Evolutionary conservation across 35 echinoderm and acorn worm genomes (phyloP).

Genomic region (Stichopus chloronotus): DNA sequence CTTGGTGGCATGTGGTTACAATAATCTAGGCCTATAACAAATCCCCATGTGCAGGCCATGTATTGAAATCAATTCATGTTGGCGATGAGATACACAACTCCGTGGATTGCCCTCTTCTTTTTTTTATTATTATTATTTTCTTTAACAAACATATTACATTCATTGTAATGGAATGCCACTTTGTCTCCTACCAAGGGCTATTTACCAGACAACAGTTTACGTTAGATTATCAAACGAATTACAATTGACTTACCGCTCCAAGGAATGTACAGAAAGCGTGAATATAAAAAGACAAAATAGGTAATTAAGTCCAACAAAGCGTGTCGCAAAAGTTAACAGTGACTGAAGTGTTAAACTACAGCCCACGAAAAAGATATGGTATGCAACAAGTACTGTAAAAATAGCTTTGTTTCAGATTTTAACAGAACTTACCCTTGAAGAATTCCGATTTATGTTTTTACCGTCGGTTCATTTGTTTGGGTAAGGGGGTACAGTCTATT

Average conservation of each 20-base stretch:
- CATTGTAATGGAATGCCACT: background rate
- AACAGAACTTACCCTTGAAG: background rate
- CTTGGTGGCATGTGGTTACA: too few relatives aligned
- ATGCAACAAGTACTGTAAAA: background rate
- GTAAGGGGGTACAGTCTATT: background rate
- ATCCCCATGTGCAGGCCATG: too few relatives aligned
- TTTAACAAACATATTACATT: too few relatives aligned
- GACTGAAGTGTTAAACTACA: background rate
- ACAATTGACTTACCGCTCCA: too few relatives aligned
- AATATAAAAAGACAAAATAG: background rate
- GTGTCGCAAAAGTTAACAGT: background rate
- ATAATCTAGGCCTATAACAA: too few relatives aligned
- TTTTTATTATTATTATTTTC: too few relatives aligned
- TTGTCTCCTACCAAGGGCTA: background rate
- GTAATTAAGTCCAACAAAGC: slow-evolving; percentile 12
- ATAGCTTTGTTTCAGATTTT: background rate
- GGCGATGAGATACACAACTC: too few relatives aligned
- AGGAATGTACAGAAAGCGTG: background rate
- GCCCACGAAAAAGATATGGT: background rate
- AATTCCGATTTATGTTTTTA: too few relatives aligned
- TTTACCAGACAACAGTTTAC: background rate
- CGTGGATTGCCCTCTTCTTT: too few relatives aligned
- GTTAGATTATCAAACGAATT: background rate
- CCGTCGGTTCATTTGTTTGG: background rate
- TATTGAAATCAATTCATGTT: too few relatives aligned